Evolutionary conservation across 2,888 invertebrate genomes (phyloP), one percentile per base, ranked within the genome.

Genomic region (Cephus nigrinus): DNA sequence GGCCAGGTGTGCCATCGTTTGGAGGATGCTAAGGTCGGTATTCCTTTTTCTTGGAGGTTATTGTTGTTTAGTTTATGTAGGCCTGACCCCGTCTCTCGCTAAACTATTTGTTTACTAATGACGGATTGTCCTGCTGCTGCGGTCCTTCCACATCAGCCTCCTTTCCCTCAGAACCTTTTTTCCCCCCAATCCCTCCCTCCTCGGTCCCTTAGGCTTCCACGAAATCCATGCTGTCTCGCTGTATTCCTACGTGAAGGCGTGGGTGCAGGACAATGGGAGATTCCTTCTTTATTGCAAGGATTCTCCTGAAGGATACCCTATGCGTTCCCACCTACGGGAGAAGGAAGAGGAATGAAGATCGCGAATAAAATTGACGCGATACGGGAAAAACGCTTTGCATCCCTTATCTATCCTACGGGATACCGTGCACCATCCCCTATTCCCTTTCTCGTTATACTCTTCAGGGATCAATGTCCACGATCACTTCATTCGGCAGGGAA

Each of bases 21-120:
- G 75, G 82, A 85, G 84, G 86, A 83, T 82, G 83, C 86, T 79
- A 31, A 79, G 79, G 83, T 80, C 83, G 85, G 84, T 84, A 85
- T 86, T 88, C 82, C 84, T 85, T 84, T 84, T 83, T 81, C 82
- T 82, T 77, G 74, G 76, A 80, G 75, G 74, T 88, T 82, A 88
- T 89, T 89, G 89, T 88, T 87, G 86, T 85, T 86, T 85, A 86
- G 88, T 87, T 88, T 88, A 87, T 84, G 85, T 86, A 86, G 88
- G 84, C 85, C 84, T 80, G 85, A 79, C 83, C 86, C 84, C 79
- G 81, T 79, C 82, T 82, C 81, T 84, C 84, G 84, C 86, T 86
- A 85, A 88, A 89, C 88, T 88, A 88, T 89, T 89, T 89, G 87
- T 89, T 89, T 88, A 89, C 88, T 88, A 89, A 89, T 89, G 89